Evolutionary conservation across 1,140 invertebrate species (phyloP), one percentile per base, ranked within the genome.

Genomic region (Manduca sexta): DNA sequence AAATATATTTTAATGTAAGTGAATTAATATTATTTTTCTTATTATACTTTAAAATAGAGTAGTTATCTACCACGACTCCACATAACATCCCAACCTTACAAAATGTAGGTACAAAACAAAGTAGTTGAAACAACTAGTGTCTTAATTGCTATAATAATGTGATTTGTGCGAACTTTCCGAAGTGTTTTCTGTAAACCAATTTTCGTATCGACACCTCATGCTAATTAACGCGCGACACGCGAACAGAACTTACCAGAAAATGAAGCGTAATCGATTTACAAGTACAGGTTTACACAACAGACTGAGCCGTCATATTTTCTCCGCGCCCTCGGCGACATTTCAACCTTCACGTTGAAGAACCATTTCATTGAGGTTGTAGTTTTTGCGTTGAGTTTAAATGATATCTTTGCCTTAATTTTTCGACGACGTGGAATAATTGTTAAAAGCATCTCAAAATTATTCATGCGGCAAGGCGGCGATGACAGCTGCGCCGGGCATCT

Each of bases 161-260:
- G 57, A 77, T 79, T 74, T 74, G 66, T 64, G 56, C 55, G 59
- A 76, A 74, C 26, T 71, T 70, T 65, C 65, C 63, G 66, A 65
- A 52, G 66, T 54, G 59, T 62, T 64, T 44, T 68, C 62, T 62
- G 64, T 64, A 64, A 48, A 62, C 53, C 54, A 63, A 74, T 84
- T 81, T 79, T 76, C 74, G 72, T 70, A 74, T 82, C 70, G 69
- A 80, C 80, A 84, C 76, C 74, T 79, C 60, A 45, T 57, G 64
- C 64, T 77, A 84, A 84, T 84, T 82, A 82, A 75, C 61, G 56
- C 59, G 56, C 60, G 72, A 75, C 80, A 84, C 73, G 80, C 78
- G 70, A 80, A 67, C 60, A 56, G 53, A 17, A 38, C 40, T 16
- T 47, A 50, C 43, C 26, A 56, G 58, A 77, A 73, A 72, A 70